Percentiles rank a stretch among this genome's conserved stretches.
These are phyloP conservation scores for Chorisops tibialis DNA, from an alignment of 2,888 invertebrate genomes.

Conservation along the genomic window DNA sequence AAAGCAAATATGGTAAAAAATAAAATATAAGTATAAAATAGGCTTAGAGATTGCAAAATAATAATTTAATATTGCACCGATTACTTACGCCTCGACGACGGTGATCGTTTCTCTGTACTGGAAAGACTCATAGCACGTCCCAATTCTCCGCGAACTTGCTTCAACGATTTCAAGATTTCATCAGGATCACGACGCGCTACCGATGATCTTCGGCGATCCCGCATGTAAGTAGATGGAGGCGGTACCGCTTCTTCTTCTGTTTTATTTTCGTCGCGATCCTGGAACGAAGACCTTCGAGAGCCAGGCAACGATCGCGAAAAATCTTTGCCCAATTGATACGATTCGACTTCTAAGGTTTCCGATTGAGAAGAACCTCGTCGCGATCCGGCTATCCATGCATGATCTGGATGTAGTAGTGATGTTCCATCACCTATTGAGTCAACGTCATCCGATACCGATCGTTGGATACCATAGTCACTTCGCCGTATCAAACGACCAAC, in stretches of 20 bases:
- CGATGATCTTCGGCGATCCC: constrained; percentile 75
- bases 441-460: constrained; percentile 72
- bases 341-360: constrained; percentile 79
- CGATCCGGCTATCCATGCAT: constrained; percentile 75
- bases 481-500: constrained; percentile 64
- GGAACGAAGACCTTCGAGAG: constrained; percentile 79
- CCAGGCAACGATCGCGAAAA: constrained; percentile 83
- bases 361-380: constrained; percentile 86
- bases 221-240: constrained; percentile 57
- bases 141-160: constrained; percentile 77
- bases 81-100: constrained; percentile 72
- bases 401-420: constrained; percentile 79
- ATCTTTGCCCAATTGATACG: constrained; percentile 80
- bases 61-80: neutral
- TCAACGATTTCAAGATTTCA: constrained; percentile 76
- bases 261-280: constrained; percentile 63
- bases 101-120: constrained; percentile 55
- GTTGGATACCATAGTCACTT: constrained; percentile 70
- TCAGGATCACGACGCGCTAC: constrained; percentile 80
- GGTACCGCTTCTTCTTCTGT: constrained; percentile 53
- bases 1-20: constrained; percentile 15
- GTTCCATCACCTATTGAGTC: constrained; percentile 73
- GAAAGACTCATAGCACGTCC: constrained; percentile 79
- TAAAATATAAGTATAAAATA: constrained; percentile 21
- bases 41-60: constrained; percentile 23